Evolutionary conservation across 2,797 vertebrate genomes (phyloP).

Genomic region (Alosa sapidissima): DNA sequence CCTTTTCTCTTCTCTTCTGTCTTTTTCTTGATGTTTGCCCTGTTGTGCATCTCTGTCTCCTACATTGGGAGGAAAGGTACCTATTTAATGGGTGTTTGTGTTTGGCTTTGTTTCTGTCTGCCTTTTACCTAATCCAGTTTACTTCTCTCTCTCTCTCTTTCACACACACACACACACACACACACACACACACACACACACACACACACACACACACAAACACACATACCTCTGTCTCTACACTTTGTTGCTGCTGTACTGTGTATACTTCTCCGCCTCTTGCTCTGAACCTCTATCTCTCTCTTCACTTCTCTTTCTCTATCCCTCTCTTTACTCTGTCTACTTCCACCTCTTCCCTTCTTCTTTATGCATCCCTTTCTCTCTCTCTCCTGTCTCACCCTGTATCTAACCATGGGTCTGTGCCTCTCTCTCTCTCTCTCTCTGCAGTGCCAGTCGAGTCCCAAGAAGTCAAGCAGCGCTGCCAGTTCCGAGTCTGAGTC

Average conservation of each 20-base stretch:
- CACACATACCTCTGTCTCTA: background rate
- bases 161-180: too few species aligned
- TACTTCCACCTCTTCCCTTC: background rate
- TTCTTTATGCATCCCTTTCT: background rate
- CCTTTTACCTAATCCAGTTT: background rate
- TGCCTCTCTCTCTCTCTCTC: background rate
- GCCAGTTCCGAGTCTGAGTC: slow-evolving; percentile 65
- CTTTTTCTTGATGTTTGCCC: slow-evolving; percentile 39
- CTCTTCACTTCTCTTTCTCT: background rate
- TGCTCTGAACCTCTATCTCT: background rate
- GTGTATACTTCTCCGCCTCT: slow-evolving; percentile 13
- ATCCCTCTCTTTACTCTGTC: background rate
- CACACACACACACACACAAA: too few species aligned
- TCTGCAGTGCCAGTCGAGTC: slow-evolving; percentile 72
- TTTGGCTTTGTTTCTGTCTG: background rate
- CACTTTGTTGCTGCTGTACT: background rate
- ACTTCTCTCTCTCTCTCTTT: background rate
- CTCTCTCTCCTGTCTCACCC: background rate
- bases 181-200: too few species aligned
- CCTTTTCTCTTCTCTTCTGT: slow-evolving; percentile 21
- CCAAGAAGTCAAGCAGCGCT: slow-evolving; percentile 68
- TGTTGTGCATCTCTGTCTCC: slow-evolving; percentile 32
- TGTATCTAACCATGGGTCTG: background rate
- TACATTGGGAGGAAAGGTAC: background rate
- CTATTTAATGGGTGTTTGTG: background rate